A percentile compares a stretch with the other conserved stretches of the same genome.
These are phyloP conservation scores for Ectropis crepuscularia DNA, from an alignment of 2,888 invertebrate species.

Conservation along the genomic window DNA sequence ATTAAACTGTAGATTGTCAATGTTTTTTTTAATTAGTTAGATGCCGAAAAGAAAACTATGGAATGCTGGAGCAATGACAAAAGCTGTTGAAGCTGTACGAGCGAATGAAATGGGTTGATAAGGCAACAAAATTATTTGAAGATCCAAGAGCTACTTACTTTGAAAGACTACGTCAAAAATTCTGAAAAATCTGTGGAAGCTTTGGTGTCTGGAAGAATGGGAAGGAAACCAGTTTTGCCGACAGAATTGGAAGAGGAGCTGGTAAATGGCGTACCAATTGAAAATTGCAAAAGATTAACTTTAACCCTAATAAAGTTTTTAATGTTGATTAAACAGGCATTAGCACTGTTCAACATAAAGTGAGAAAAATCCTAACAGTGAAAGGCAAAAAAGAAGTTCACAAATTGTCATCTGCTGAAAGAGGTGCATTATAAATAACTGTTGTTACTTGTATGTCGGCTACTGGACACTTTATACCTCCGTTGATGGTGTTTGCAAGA, in stretches of 20 bases:
- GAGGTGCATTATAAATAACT: not conserved
- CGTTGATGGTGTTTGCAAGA: not conserved
- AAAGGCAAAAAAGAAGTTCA: slow-evolving; percentile 27
- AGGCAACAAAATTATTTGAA: slow-evolving; percentile 36
- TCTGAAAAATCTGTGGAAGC: slow-evolving; percentile 28
- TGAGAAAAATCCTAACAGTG: slow-evolving; percentile 1
- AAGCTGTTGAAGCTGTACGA: slow-evolving; percentile 1
- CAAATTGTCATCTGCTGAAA: slow-evolving; percentile 3
- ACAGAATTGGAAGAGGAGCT: not conserved
- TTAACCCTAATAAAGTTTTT: slow-evolving; percentile 19
- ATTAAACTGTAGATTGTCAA: not conserved
- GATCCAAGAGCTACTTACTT: slow-evolving; percentile 39
- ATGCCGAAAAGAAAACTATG: not conserved
- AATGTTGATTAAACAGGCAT: slow-evolving; percentile 24
- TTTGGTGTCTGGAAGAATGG: slow-evolving; percentile 22
- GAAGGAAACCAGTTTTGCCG: slow-evolving; percentile 1
- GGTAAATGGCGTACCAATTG: slow-evolving; percentile 17
- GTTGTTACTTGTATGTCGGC: slow-evolving; percentile 3
- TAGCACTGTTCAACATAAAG: slow-evolving; percentile 15
- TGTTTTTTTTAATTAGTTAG: not conserved
- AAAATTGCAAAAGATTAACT: slow-evolving; percentile 7
- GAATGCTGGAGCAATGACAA: slow-evolving; percentile 1
- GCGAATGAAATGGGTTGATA: slow-evolving; percentile 32
- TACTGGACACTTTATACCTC: not conserved
- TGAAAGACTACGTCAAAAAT: slow-evolving; percentile 33